Percentiles rank a stretch among this genome's conserved stretches.
These are phyloP conservation scores for Campoplex capitator DNA, from an alignment of 2,888 invertebrate species.

Conservation along the genomic window DNA sequence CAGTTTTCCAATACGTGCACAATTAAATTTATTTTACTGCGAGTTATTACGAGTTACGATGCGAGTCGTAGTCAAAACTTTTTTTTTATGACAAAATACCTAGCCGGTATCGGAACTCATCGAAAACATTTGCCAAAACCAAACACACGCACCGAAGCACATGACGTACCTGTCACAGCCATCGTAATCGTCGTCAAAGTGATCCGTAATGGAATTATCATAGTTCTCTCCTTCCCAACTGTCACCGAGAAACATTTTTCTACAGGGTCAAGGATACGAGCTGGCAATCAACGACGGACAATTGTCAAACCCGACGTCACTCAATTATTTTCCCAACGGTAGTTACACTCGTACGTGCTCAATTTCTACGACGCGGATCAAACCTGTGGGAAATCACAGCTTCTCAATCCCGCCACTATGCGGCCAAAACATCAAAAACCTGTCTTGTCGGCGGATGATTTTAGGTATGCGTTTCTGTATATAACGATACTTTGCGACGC, in stretches of 20 bases:
- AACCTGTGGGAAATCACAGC: no score
- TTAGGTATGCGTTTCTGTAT: no score
- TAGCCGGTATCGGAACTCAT: conserved; percentile 26
- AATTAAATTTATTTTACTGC: background rate
- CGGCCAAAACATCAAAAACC: no score
- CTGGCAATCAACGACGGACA: conserved; percentile 14
- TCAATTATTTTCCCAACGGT: conserved; percentile 2
- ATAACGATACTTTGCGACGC: no score
- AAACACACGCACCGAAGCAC: background rate
- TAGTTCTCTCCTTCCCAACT: conserved; percentile 57
- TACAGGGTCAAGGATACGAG: conserved; percentile 47
- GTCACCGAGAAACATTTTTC: conserved; percentile 60
- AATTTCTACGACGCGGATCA: background rate
- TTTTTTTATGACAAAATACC: background rate
- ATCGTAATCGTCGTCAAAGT: conserved; percentile 54
- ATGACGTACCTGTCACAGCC: conserved; percentile 60
- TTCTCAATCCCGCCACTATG: no score
- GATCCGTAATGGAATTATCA: conserved; percentile 51
- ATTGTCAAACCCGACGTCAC: conserved; percentile 26
- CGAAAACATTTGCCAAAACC: conserved; percentile 5
- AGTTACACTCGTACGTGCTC: background rate
- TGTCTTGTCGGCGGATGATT: no score
- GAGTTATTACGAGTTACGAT: background rate
- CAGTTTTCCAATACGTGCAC: background rate
- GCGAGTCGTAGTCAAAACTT: background rate